Conservation (phyloP, 2,797 vertebrate species). For the Champsocephalus esox region DNA sequence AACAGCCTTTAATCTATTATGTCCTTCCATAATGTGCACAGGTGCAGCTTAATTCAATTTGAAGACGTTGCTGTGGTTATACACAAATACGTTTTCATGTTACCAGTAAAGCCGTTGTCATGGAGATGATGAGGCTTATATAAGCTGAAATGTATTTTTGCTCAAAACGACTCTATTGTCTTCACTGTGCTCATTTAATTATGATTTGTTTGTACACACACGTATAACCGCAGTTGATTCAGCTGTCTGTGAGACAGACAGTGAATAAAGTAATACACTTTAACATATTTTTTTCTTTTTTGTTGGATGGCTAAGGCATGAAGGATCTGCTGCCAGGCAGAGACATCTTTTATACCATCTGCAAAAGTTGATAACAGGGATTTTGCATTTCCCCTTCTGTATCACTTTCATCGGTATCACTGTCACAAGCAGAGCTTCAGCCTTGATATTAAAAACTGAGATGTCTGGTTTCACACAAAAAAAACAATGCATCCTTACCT, state of each 20-base stretch:
- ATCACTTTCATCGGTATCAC: slow-evolving; percentile 58
- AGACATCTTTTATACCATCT: slow-evolving; percentile 47
- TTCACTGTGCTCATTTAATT: slow-evolving; percentile 80
- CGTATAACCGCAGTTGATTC: slow-evolving; percentile 64
- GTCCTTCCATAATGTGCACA: slow-evolving; percentile 84
- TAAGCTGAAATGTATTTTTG: slow-evolving; percentile 91
- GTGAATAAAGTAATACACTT: slow-evolving; percentile 42
- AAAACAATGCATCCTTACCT: slow-evolving; percentile 66
- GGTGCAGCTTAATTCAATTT: slow-evolving; percentile 89
- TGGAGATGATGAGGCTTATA: slow-evolving; percentile 91
- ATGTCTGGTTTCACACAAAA: slow-evolving; percentile 42
- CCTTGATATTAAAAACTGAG: slow-evolving; percentile 50
- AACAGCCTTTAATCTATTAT: slow-evolving; percentile 77
- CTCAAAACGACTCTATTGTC: slow-evolving; percentile 77
- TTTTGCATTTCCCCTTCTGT: slow-evolving; percentile 47
- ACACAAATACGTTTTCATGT: slow-evolving; percentile 91
- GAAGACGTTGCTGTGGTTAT: slow-evolving; percentile 88
- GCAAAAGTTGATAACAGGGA: slow-evolving; percentile 57
- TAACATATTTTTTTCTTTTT: slow-evolving; percentile 8
- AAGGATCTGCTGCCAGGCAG: slow-evolving; percentile 55
- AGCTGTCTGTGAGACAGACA: slow-evolving; percentile 45
- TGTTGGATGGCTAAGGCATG: slow-evolving; percentile 44
- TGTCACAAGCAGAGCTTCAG: slow-evolving; percentile 33
- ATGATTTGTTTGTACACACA: slow-evolving; percentile 77
- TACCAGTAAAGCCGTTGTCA: slow-evolving; percentile 96